Percentiles rank a stretch among this genome's conserved stretches.
These are phyloP conservation scores for Phorcus lineatus DNA, from an alignment of 2,888 invertebrate species.

Conservation along the genomic window DNA sequence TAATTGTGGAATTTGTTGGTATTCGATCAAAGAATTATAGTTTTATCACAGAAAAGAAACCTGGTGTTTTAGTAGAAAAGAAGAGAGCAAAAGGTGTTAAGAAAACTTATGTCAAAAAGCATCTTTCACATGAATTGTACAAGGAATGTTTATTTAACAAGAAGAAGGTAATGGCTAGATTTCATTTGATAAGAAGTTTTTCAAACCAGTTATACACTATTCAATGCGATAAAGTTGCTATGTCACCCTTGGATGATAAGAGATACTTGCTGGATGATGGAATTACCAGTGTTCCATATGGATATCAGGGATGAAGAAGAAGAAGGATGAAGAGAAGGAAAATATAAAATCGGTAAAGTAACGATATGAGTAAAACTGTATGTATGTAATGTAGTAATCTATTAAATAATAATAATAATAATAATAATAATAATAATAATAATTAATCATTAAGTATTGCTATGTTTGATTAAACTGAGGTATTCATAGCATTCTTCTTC, in stretches of 20 bases:
- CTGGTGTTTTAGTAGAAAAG: not conserved
- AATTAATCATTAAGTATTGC: no score
- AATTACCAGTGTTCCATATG: not conserved
- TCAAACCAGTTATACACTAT: not conserved
- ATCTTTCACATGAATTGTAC: not conserved
- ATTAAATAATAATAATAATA: no score
- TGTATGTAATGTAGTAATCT: no score
- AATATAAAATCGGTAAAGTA: no score
- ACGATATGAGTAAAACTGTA: no score
- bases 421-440: no score
- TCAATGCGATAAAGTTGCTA: not conserved
- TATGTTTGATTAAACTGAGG: no score
- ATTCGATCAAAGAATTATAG: not conserved
- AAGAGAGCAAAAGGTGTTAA: not conserved
- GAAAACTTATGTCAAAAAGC: not conserved
- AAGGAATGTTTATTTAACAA: not conserved
- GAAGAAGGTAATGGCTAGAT: not conserved
- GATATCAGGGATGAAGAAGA: not conserved
- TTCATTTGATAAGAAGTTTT: not conserved
- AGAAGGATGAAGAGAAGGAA: no score
- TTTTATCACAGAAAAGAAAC: not conserved
- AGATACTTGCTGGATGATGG: not conserved
- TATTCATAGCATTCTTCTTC: no score
- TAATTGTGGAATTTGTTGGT: not conserved
- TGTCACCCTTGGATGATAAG: not conserved